These are phyloP conservation scores for Diarsia brunnea DNA, from an alignment of 2,888 invertebrate genomes.

Conservation along the genomic window DNA sequence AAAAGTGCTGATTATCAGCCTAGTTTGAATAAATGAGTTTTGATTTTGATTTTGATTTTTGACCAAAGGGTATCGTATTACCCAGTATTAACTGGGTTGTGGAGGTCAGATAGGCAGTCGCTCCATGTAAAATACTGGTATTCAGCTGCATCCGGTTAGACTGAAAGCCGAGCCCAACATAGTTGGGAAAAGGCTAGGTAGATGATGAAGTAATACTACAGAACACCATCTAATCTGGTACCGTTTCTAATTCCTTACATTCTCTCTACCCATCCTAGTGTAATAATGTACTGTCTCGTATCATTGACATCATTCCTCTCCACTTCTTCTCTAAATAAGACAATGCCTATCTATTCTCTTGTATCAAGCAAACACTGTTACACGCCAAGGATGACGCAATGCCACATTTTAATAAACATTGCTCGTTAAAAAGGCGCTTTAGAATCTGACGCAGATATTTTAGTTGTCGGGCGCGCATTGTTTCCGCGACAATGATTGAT, in stretches of 20 bases:
- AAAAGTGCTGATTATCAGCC: no score
- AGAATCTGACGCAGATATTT: conserved; percentile 64
- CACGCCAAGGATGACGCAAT: conserved; percentile 29
- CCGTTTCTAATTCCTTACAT: not conserved
- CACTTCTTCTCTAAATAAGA: conserved; percentile 15
- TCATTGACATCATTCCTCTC: not conserved
- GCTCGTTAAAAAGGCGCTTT: conserved; percentile 62
- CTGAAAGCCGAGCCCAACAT: no score
- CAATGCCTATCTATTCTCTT: conserved; percentile 14
- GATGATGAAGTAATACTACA: not conserved
- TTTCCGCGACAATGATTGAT: conserved; percentile 72
- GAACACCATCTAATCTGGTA: not conserved
- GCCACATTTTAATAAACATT: conserved; percentile 63
- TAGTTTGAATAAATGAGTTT: no score
- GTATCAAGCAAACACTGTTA: conserved; percentile 29
- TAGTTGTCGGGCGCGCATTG: conserved; percentile 62
- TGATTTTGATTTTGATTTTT: no score
- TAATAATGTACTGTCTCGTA: not conserved
- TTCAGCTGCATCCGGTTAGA: no score
- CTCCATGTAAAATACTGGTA: no score
- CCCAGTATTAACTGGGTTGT: no score
- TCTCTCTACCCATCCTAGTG: not conserved
- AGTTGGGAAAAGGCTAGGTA: no score
- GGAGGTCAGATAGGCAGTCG: no score
- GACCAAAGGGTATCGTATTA: no score